Conservation (phyloP, 1,140 invertebrate genomes). For the Caenorhabditis latens region DNA sequence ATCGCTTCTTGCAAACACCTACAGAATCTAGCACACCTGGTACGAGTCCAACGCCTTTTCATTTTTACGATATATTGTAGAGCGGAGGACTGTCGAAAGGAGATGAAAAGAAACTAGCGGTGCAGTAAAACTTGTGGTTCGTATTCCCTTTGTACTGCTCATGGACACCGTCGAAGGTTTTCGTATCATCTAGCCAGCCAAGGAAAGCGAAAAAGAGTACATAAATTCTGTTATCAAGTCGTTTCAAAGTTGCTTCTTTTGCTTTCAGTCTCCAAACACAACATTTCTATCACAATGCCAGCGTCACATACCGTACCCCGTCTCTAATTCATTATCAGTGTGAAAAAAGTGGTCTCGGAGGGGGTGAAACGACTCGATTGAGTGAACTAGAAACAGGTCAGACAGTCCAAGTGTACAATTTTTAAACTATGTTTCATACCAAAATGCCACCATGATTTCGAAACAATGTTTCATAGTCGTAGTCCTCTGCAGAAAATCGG, state of each 20-base stretch:
- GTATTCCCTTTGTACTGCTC: neutral
- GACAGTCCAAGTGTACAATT: neutral
- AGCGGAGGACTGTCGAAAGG: neutral
- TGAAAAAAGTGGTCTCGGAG: neutral
- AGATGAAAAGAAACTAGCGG: neutral
- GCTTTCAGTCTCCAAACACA: neutral
- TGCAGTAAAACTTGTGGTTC: neutral
- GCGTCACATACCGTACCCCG: constrained; percentile 3
- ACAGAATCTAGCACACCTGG: neutral
- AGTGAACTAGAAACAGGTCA: constrained; percentile 29
- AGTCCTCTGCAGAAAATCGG: neutral
- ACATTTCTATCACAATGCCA: neutral
- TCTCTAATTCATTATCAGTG: constrained; percentile 31
- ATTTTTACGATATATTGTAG: neutral
- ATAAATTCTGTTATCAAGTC: constrained; percentile 34
- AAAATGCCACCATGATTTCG: neutral
- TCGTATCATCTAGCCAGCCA: neutral
- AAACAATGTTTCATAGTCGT: neutral
- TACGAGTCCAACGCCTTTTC: neutral
- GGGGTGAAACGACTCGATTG: neutral
- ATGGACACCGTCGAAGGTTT: neutral
- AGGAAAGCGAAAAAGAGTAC: neutral
- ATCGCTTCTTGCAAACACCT: neutral
- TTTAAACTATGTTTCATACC: neutral
- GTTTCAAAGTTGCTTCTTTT: neutral